Evolutionary conservation across 1,140 invertebrate genomes (phyloP), one percentile per base, ranked within the genome.

Genomic region (Orchesella cincta): DNA sequence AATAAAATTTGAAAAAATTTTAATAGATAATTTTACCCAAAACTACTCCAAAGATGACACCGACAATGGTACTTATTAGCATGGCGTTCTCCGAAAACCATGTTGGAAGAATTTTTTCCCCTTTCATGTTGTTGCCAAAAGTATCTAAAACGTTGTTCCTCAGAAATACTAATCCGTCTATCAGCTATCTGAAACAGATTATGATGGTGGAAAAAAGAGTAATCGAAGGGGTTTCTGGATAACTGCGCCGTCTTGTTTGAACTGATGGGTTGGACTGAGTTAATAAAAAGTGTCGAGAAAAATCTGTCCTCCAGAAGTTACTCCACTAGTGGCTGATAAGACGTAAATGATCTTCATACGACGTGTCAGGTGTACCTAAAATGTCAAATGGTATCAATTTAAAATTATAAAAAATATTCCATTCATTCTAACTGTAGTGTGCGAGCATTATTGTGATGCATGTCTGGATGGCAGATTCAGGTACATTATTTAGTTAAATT

Each of bases 61-160:
- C 93, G 28, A 90, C 89, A 72, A 94, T 86, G 16, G 93, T 94
- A 71, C 92, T 88, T 57, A 94, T 86, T 74, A 94, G 88, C 82
- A 94, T 89, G 2, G 92, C 88, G 84, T 94, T 94, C 57, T 93
- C 90, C 57, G 87, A 85, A 54, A 93, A 86, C 89, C 91, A 92
- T 82, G 73, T 26, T 3, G 64, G 46, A 54, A 54, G 52, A 5
- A 78, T 36, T 64, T 75, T 78, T 29, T 34, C 67, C 62, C 62
- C 62, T 67, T 67, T 67, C 62, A 67, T 67, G n/a, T 33, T 67
- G 62, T 29, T 67, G 62, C 62, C 62, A 67, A 67, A 67, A 67
- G 29, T 67, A 67, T 29, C 62, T 29, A 67, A 67, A 67, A 29
- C 62, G 62, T 33, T 67, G 62, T n/a, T 67, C 62, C 23, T 67